A percentile compares a stretch with the other conserved stretches of the same genome.
These are phyloP conservation scores for Callipepla squamata DNA, from an alignment of 2,113 vertebrate genomes.

Conservation along the genomic window DNA sequence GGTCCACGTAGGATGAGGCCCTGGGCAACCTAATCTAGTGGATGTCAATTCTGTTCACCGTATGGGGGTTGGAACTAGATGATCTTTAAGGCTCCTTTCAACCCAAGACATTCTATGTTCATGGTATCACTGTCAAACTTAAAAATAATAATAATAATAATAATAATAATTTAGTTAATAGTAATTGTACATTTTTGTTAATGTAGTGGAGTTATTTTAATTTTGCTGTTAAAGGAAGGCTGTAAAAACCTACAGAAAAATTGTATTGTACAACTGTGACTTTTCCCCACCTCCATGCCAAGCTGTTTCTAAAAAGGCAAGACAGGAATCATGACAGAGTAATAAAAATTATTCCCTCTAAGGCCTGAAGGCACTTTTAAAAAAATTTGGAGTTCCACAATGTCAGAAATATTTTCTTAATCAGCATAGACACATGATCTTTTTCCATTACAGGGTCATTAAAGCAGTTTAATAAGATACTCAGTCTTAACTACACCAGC, in stretches of 20 bases:
- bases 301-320: not conserved
- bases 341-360: not conserved
- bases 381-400: not conserved
- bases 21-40: not conserved
- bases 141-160: not conserved
- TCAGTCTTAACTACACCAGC: not conserved
- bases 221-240: not conserved
- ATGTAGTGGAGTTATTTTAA: not conserved
- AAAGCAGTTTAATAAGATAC: not conserved
- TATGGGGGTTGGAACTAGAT: not conserved
- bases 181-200: not conserved
- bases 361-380: not conserved
- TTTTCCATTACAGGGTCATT: not conserved
- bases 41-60: not conserved
- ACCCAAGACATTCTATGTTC: not conserved
- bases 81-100: not conserved
- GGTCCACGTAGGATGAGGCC: not conserved
- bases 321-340: not conserved
- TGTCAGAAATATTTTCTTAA: not conserved
- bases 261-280: not conserved
- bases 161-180: not conserved
- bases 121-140: rapidly evolving
- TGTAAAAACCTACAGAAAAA: not conserved
- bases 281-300: rapidly evolving
- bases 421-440: not conserved